Evolutionary conservation across 2,113 vertebrate species (phyloP).

Genomic region (Thunnus thynnus): DNA sequence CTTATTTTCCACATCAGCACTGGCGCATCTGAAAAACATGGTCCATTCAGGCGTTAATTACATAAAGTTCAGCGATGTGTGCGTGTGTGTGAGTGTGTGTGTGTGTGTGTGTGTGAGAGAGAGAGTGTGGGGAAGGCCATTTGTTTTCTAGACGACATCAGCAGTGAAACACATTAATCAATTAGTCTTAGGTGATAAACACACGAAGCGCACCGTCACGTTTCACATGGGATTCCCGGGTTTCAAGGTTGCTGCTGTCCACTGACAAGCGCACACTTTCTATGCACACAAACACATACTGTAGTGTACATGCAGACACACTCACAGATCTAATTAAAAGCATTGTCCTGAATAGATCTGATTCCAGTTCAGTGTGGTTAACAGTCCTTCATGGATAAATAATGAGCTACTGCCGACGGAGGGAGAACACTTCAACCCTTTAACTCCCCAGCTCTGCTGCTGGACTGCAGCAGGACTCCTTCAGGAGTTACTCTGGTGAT

Average conservation of each 20-base stretch:
- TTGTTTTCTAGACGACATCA: slow-evolving; percentile 78
- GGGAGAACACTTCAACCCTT: slow-evolving; percentile 62
- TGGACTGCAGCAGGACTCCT: slow-evolving; percentile 56
- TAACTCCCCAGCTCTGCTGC: slow-evolving; percentile 57
- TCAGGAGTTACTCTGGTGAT: slow-evolving; percentile 61
- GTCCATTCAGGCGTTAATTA: slow-evolving; percentile 76
- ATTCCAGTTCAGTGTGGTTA: slow-evolving; percentile 81
- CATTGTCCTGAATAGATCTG: slow-evolving; percentile 79
- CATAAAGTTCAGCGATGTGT: slow-evolving; percentile 74
- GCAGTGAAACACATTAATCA: slow-evolving; percentile 80
- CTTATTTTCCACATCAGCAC: slow-evolving; percentile 81
- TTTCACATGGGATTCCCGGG: slow-evolving; percentile 70
- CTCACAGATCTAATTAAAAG: slow-evolving; percentile 80
- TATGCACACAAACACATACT: slow-evolving; percentile 24
- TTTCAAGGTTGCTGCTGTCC: slow-evolving; percentile 76
- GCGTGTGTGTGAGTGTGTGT: slow-evolving; percentile 22
- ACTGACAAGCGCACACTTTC: slow-evolving; percentile 46
- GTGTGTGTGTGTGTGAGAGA: slow-evolving; percentile 1
- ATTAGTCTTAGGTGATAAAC: slow-evolving; percentile 81
- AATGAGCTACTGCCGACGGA: slow-evolving; percentile 72
- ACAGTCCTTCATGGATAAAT: slow-evolving; percentile 83
- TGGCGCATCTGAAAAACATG: slow-evolving; percentile 76
- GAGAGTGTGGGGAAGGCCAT: slow-evolving; percentile 46
- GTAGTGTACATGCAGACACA: slow-evolving; percentile 1
- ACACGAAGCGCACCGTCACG: slow-evolving; percentile 59